Evolutionary conservation across 2,888 invertebrate genomes (phyloP), one percentile per base, ranked within the genome.

Genomic region (Caenorhabditis sulstoni): DNA sequence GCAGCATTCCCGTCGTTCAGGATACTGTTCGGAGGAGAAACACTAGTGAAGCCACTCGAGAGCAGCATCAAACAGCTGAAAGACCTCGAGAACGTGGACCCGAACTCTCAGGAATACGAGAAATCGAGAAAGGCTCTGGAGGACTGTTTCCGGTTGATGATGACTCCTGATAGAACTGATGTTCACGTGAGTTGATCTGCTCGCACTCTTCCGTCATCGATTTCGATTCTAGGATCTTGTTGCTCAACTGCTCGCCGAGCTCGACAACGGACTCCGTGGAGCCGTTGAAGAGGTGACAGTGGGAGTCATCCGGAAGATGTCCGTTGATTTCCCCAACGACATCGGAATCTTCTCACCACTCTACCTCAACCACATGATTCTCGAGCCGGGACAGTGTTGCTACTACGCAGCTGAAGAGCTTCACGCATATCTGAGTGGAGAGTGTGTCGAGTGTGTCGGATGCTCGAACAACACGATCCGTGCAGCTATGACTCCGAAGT

Each of bases 371-470:
- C 93, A 94, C 81, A 91, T 98, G 78, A 92, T 92, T 14, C 92
- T 99, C 45, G 91, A 94, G 83, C 95, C 96, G 0, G 96, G 96
- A 2, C 94, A 99, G 90, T 95, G 97, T 1, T 94, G 99, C 82
- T 99, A 94, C 91, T 93, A 99, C 35, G 94, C 94, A 57, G 94
- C 97, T 1, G 96, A 96, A 91, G 94, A 95, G 90, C 96, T 96
- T 5, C 99, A 99, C 91, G 97, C 98, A 7, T 99, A 99, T 92
- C 92, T 99, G 18, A 94, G 93, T 87, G 99, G 99, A 92, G 98
- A 99, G 92, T 97, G 97, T 90, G 93, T 99, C 57, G 99, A 99
- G 92, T 97, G 96, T 91, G 99, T 99, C 96, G 96, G 98, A 0
- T 95, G 96, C 90, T 98, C 98, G 0, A 98, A 99, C 92, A 99